Percentiles rank a stretch among this genome's conserved stretches.
phyloP scores from a whole-genome alignment of 2,113 vertebrate genomes.

The Sinocyclocheilus maitianheensis region DNA sequence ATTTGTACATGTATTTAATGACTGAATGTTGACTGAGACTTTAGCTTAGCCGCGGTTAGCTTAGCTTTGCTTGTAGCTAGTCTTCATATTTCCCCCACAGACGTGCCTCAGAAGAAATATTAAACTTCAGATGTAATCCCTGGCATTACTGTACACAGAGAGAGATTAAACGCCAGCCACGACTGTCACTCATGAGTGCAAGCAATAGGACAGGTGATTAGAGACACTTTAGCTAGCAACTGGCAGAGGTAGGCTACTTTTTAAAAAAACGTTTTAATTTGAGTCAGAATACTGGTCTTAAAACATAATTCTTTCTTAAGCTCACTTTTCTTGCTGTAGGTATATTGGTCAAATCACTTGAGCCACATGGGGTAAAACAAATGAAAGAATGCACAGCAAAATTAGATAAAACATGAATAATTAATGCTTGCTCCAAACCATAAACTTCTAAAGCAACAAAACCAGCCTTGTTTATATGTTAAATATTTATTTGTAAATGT shows the following conservation, averaged over 20 bases:
- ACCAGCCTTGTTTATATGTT: slow-evolving; percentile 43
- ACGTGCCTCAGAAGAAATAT: slow-evolving; percentile 28
- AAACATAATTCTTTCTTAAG: neutral
- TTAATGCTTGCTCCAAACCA: slow-evolving; percentile 15
- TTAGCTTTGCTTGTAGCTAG: slow-evolving; percentile 19
- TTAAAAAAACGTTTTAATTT: neutral
- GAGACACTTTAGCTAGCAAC: neutral
- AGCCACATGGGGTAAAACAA: neutral
- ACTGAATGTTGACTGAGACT: slow-evolving; percentile 29
- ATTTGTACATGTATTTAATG: neutral
- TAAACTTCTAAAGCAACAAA: neutral
- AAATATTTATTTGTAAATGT: slow-evolving; percentile 48
- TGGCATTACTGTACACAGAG: slow-evolving; percentile 10
- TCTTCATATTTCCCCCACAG: neutral
- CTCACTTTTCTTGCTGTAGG: neutral
- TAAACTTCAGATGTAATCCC: slow-evolving; percentile 39
- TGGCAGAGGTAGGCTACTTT: neutral
- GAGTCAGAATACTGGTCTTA: neutral
- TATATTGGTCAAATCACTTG: neutral
- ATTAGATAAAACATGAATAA: slow-evolving; percentile 12
- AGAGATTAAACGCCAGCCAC: slow-evolving; percentile 16
- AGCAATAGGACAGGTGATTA: neutral
- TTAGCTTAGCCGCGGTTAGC: neutral
- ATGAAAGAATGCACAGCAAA: neutral
- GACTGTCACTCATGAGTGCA: slow-evolving; percentile 3